Evolutionary conservation across 2,888 invertebrate genomes (phyloP), one percentile per base, ranked within the genome.

Genomic region (Cephus nigrinus): DNA sequence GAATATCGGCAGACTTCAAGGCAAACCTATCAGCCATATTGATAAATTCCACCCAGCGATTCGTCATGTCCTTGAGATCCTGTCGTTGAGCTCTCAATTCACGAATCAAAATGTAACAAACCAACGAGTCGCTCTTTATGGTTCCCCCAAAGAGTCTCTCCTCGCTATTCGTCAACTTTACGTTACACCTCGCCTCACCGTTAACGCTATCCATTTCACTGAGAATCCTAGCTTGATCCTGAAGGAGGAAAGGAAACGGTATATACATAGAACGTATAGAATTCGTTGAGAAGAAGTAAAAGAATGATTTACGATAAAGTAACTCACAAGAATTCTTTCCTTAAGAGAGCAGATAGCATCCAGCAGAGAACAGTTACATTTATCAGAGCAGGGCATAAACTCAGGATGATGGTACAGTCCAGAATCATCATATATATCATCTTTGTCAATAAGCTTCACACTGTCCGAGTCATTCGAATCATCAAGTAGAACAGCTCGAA

Each of bases 81-180:
- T 77, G 82, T 78, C 78, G 78, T 31, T 81, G 80, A 33, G 83
- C 75, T 76, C 80, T 78, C 31, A 83, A 74, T 73, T 84, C 84
- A 5, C 81, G 83, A 55, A 84, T 85, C 73, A 82, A 76, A 69
- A 85, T 74, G 76, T 83, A 80, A 78, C 82, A 79, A 76, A 82
- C 80, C 84, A 82, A 82, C 15, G 74, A 35, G 35, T 74, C 83
- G 78, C 12, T 80, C 79, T 80, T 80, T 81, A 73, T 69, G 75
- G 78, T 69, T 75, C 73, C 77, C 75, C 78, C 80, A 81, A 78
- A 75, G 15, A 84, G 75, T 36, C 74, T 75, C 34, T 75, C 69
- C 77, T 86, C 84, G 81, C 82, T 83, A 73, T 73, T 73, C 75
- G 82, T 85, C 81, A 84, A 80, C 75, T 82, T 75, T 55, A 83